A percentile compares a stretch with the other conserved stretches of the same genome.
Evolutionary conservation across 1,140 invertebrate genomes (phyloP).

Genomic region (Euura lappo): DNA sequence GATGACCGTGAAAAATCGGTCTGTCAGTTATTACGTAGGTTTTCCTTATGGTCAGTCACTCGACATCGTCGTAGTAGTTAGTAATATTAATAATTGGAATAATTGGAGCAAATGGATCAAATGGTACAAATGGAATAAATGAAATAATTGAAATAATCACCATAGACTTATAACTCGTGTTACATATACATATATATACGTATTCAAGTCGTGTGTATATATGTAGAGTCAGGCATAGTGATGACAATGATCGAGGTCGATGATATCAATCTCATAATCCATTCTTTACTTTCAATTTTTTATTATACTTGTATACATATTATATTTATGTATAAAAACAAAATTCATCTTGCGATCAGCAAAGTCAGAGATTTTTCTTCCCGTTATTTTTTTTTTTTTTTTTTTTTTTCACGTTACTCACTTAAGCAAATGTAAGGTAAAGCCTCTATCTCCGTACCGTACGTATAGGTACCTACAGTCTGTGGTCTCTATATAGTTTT

Average conservation of each 20-base stretch:
- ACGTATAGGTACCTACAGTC: neutral
- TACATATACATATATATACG: too few species aligned
- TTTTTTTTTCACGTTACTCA: neutral
- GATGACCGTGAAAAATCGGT: too few species aligned
- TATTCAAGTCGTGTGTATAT: too few species aligned
- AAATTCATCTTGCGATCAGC: too few species aligned
- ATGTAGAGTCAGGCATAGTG: too few species aligned
- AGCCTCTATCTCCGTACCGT: too few species aligned
- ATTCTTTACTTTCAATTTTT: neutral
- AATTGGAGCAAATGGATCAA: constrained; percentile 3
- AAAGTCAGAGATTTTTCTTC: neutral
- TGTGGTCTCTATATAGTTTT: neutral
- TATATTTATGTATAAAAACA: too few species aligned
- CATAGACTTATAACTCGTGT: too few species aligned
- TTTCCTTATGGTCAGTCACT: neutral
- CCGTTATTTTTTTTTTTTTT: neutral
- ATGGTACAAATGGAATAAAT: neutral
- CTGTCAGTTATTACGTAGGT: neutral
- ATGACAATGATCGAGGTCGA: neutral
- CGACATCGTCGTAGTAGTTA: neutral
- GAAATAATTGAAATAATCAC: too few species aligned
- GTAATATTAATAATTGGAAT: constrained; percentile 7
- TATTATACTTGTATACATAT: neutral
- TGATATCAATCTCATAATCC: neutral
- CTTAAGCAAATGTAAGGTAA: neutral